These are phyloP conservation scores for Pollachius pollachius DNA, from an alignment of 2,113 vertebrate species.

Conservation along the genomic window DNA sequence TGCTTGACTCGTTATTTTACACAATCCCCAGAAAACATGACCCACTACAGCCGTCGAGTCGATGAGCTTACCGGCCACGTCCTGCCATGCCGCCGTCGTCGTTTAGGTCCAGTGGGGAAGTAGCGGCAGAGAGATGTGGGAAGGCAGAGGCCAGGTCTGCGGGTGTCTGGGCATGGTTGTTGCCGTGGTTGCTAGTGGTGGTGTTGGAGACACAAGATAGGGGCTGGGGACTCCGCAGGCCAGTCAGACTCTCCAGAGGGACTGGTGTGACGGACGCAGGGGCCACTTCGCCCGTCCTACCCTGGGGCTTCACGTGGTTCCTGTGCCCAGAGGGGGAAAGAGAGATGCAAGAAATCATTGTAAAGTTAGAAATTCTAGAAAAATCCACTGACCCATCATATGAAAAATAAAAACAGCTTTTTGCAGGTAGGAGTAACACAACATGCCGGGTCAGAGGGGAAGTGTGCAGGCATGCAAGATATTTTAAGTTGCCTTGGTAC, in stretches of 20 bases:
- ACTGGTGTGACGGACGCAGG: conserved; percentile 62
- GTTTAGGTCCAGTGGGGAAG: conserved; percentile 76
- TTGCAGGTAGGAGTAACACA: conserved; percentile 15
- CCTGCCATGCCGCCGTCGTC: conserved; percentile 77
- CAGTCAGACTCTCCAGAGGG: conserved; percentile 79
- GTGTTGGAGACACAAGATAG: conserved; percentile 34
- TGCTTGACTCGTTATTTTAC: too few relatives aligned
- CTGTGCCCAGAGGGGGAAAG: conserved; percentile 37
- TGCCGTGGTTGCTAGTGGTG: conserved; percentile 38
- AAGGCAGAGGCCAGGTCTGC: conserved; percentile 76
- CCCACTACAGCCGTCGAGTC: neutral
- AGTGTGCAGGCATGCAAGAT: conserved; percentile 39
- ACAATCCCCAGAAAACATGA: neutral
- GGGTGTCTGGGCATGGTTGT: conserved; percentile 56
- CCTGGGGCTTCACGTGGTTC: conserved; percentile 89
- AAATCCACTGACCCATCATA: neutral
- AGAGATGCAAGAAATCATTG: too few relatives aligned
- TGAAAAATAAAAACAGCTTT: neutral
- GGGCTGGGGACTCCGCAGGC: conserved; percentile 76
- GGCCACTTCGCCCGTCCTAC: conserved; percentile 74
- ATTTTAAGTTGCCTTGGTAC: conserved; percentile 2
- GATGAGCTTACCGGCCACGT: conserved; percentile 83
- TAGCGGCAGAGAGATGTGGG: conserved; percentile 61
- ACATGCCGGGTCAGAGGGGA: conserved; percentile 49
- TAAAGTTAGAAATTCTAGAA: neutral